Percentiles rank a stretch among this genome's conserved stretches.
These are phyloP conservation scores for Archilochus colubris DNA, from an alignment of 2,113 vertebrate species.

Conservation along the genomic window DNA sequence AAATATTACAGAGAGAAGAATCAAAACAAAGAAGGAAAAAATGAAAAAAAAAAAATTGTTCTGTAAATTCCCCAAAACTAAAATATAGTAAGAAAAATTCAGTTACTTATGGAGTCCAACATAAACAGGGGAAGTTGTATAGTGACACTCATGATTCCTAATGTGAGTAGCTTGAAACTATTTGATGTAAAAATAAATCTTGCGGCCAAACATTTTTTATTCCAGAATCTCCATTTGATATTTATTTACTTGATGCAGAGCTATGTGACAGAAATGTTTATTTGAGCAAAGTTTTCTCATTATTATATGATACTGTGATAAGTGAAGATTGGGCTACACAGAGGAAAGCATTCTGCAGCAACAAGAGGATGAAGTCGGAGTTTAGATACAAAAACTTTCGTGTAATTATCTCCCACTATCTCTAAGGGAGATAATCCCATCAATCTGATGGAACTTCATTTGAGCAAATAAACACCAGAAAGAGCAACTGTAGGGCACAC, in stretches of 20 bases:
- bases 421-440: background rate
- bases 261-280: background rate
- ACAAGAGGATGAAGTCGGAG: background rate
- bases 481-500: background rate
- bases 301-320: background rate
- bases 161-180: background rate
- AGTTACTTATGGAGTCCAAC: background rate
- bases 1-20: background rate
- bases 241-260: background rate
- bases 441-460: rapidly evolving
- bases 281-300: background rate
- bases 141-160: background rate
- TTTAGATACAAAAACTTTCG: background rate
- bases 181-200: background rate
- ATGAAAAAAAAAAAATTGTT: background rate
- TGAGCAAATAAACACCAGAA: background rate
- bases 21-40: background rate
- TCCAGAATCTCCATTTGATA: background rate
- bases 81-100: background rate
- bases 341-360: background rate
- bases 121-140: background rate
- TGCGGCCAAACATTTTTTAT: background rate
- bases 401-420: background rate
- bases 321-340: background rate
- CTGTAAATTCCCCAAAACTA: background rate